A percentile compares a stretch with the other conserved stretches of the same genome.
Conservation (phyloP, 1,140 invertebrate species). For the Apis laboriosa region DNA sequence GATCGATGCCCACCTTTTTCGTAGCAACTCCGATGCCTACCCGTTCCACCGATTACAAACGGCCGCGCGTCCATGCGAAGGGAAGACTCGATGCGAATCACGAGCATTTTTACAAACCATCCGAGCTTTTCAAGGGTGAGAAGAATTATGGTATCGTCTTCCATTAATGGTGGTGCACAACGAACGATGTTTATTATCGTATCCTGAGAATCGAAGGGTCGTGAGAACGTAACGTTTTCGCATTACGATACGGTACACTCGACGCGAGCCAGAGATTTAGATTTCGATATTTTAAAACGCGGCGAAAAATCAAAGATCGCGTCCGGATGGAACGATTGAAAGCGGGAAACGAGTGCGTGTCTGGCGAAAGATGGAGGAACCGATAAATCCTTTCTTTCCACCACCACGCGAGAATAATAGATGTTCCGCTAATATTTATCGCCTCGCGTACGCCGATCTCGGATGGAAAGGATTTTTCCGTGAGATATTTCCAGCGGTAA, state of each 20-base stretch:
- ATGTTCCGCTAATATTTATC: conserved; percentile 55
- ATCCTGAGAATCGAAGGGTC: too few species aligned
- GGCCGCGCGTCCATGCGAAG: too few species aligned
- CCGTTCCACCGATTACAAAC: conserved; percentile 22
- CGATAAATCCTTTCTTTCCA: conserved; percentile 58
- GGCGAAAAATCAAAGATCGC: not conserved
- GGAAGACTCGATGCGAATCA: not conserved
- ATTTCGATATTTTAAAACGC: too few species aligned
- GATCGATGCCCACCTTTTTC: conserved; percentile 51
- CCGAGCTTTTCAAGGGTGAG: too few species aligned
- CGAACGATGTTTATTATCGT: too few species aligned
- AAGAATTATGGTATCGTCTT: too few species aligned
- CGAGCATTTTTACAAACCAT: too few species aligned
- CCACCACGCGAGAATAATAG: conserved; percentile 33
- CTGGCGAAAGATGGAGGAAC: conserved; percentile 29
- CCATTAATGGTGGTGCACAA: too few species aligned
- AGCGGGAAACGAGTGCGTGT: not conserved
- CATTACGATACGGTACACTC: too few species aligned
- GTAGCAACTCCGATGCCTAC: not conserved
- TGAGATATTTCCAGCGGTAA: conserved; percentile 36
- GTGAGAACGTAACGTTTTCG: too few species aligned
- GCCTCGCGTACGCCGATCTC: conserved; percentile 9
- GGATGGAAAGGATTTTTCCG: conserved; percentile 52
- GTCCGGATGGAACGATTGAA: too few species aligned
- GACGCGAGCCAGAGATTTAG: too few species aligned